phyloP scores from a whole-genome alignment of 2,888 invertebrate species.

The Dexiosoma caninum region DNA sequence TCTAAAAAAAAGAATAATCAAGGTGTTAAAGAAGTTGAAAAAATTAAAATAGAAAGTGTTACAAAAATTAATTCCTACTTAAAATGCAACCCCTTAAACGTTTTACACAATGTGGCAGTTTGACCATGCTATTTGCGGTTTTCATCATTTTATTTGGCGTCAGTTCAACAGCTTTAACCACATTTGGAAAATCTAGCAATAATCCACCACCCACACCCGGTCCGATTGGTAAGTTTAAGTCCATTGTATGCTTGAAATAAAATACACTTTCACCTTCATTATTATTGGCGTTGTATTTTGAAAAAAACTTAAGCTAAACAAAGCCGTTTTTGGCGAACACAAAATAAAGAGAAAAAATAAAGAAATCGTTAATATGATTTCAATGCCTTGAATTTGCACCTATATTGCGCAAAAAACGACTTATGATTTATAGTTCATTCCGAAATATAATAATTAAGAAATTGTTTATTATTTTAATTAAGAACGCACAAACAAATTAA shows the following conservation, averaged over 20 bases:
- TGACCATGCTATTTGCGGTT: slow-evolving; percentile 77
- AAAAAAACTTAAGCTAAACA: neutral
- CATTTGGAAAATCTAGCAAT: slow-evolving; percentile 84
- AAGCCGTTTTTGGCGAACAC: neutral
- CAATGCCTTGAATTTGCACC: too few relatives aligned
- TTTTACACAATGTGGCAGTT: slow-evolving; percentile 78
- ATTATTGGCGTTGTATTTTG: neutral
- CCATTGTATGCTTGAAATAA: neutral
- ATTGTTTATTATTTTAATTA: too few relatives aligned
- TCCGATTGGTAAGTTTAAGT: slow-evolving; percentile 80
- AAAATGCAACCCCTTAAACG: slow-evolving; percentile 77
- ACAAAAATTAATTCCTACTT: neutral
- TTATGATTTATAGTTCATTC: neutral
- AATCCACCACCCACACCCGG: slow-evolving; percentile 80
- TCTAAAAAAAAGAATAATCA: neutral
- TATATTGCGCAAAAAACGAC: too few relatives aligned
- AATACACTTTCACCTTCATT: neutral
- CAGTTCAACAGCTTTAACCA: slow-evolving; percentile 82
- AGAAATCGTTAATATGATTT: neutral
- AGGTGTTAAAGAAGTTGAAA: neutral
- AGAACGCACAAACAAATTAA: too few relatives aligned
- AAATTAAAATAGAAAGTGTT: neutral
- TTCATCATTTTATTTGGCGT: slow-evolving; percentile 78
- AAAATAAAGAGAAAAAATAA: too few relatives aligned
- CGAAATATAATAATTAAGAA: too few relatives aligned